Conservation (phyloP, 2,888 invertebrate genomes). For the Cataglyphis altisquamis region DNA sequence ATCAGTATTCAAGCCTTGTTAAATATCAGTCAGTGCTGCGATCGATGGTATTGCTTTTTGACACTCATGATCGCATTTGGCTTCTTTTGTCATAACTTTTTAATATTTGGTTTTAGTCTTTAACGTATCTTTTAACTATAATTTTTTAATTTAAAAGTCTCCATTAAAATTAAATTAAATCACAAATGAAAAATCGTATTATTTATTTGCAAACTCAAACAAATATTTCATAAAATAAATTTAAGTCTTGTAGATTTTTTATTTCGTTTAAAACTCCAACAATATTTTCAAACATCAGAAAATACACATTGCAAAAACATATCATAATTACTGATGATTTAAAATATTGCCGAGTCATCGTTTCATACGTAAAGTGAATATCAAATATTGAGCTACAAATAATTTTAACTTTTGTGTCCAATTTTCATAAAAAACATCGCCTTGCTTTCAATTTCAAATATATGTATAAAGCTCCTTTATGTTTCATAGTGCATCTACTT, state of each 20-base stretch:
- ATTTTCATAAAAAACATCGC: background rate
- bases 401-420: background rate
- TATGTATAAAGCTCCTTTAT: background rate
- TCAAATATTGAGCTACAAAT: background rate
- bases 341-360: background rate
- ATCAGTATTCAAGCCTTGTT: slow-evolving; percentile 34
- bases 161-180: background rate
- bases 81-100: background rate
- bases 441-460: background rate
- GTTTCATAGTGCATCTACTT: slow-evolving; percentile 11
- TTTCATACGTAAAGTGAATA: background rate
- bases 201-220: background rate
- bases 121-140: background rate
- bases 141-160: background rate
- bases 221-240: background rate
- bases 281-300: background rate
- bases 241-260: background rate
- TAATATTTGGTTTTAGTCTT: background rate
- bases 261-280: background rate
- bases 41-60: background rate
- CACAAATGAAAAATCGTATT: background rate
- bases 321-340: background rate
- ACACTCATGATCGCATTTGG: slow-evolving; percentile 1
- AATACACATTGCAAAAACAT: background rate
- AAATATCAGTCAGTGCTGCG: slow-evolving; percentile 10